Evolutionary conservation across 2,113 vertebrate genomes (phyloP).

Genomic region (Cavia porcellus): DNA sequence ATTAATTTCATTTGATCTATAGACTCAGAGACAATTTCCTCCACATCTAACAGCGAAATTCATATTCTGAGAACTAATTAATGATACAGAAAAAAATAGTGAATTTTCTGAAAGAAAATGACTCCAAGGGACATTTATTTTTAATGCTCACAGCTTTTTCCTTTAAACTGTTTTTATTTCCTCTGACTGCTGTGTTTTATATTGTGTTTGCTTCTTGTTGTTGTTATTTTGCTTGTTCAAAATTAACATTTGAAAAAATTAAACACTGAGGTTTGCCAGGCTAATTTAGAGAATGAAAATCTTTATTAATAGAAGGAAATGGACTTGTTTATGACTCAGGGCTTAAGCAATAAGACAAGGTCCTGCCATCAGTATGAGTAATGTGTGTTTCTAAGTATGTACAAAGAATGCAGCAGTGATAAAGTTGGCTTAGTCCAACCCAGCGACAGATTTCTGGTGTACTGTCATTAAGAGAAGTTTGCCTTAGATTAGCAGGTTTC

Average conservation of each 20-base stretch:
- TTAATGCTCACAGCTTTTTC: slow-evolving; percentile 18
- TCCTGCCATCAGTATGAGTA: neutral
- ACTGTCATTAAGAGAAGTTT: slow-evolving; percentile 35
- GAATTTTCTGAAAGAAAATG: slow-evolving; percentile 22
- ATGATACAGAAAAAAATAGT: neutral
- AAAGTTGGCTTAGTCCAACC: neutral
- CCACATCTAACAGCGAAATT: neutral
- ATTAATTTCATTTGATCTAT: slow-evolving; percentile 25
- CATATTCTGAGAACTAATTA: slow-evolving; percentile 41
- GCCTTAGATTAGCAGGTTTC: slow-evolving; percentile 53
- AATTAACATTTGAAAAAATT: neutral
- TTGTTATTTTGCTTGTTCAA: neutral
- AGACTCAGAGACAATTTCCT: neutral
- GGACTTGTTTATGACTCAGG: slow-evolving; percentile 31
- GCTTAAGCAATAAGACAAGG: neutral
- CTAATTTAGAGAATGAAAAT: slow-evolving; percentile 1
- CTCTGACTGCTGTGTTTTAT: neutral
- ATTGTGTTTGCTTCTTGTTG: neutral
- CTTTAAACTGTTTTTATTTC: neutral
- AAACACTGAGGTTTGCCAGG: neutral
- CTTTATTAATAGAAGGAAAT: neutral
- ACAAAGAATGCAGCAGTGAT: neutral
- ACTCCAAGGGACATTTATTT: neutral
- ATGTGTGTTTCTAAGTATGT: neutral
- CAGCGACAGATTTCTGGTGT: neutral